Base-by-base conservation (phyloP, 2,113 vertebrate species). In the Miniopterus natalensis region DNA sequence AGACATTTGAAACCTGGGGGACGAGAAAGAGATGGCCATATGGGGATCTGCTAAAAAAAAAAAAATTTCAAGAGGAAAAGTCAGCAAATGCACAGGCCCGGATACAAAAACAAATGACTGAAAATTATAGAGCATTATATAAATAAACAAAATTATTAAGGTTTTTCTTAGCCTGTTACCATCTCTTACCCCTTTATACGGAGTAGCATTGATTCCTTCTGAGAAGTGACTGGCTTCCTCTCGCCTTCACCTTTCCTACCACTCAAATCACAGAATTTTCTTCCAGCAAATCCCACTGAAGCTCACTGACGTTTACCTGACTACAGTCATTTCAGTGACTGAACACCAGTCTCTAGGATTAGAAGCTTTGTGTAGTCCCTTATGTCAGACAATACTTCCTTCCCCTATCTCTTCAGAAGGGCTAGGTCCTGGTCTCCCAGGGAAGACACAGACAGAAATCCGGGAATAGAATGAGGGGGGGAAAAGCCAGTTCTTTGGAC, bases 401-500 rank as follows among this genome's bases (percentile, higher is more conserved):
- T 88, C 8, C 12, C 15, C 42, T 18, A 20, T 79, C 36, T 83
- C 88, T 92, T 42, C 31, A 75, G 74, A 94, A 92, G 57, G 31
- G 63, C 57, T 90, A 29, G 6, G 51, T 45, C 45, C 90, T 91
- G 3, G 15, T 59, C 8, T 92, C 40, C 27, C 23, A 66, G 61
- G 65, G 40, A 42, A 83, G 15, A 94, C 45, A 70, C 45, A 75
- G 79, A 65, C 18, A 13, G 80, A 95, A 92, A 87, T 63, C 45
- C 12, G 2, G 73, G 27, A 25, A 6, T 77, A 89, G 42, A 17
- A 42, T 25, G 14, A 36, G 63, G 18, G 45, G 63, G 18, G 29
- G n/a, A 13, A 49, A 85, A 85, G 5, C 6, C 23, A 49, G 0
- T 65, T 80, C 63, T 92, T 20, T 92, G 57, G 55, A 88, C 49